phyloP scores from a whole-genome alignment of 2,888 invertebrate species.

The Siphlonurus alternatus region DNA sequence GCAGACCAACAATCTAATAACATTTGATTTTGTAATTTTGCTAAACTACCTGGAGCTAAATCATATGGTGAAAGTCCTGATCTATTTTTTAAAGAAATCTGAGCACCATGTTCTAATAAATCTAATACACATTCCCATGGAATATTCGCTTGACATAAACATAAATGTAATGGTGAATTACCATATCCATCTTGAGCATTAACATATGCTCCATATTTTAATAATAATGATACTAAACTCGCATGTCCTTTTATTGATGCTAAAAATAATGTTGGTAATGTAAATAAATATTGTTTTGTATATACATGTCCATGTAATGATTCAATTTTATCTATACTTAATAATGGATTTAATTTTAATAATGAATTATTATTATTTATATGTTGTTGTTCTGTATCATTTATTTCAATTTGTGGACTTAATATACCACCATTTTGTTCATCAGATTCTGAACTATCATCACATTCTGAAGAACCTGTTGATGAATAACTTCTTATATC shows the following conservation, averaged over 20 bases:
- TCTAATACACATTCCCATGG: slow-evolving; percentile 33
- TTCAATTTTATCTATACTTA: slow-evolving; percentile 19
- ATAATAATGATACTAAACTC: slow-evolving; percentile 32
- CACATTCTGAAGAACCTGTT: not conserved
- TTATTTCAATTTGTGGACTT: not conserved
- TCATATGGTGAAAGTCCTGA: slow-evolving; percentile 32
- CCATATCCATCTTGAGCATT: slow-evolving; percentile 34
- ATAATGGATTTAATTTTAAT: slow-evolving; percentile 19
- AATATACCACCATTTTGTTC: not conserved
- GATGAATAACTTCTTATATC: not conserved
- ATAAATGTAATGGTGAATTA: slow-evolving; percentile 37
- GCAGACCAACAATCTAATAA: slow-evolving; percentile 26
- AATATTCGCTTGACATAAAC: slow-evolving; percentile 14
- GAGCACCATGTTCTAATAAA: slow-evolving; percentile 32
- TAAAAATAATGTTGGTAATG: slow-evolving; percentile 37
- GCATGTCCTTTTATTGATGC: slow-evolving; percentile 35
- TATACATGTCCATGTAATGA: slow-evolving; percentile 25
- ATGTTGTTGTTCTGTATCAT: not conserved
- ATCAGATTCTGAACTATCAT: not conserved
- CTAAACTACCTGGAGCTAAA: slow-evolving; percentile 28
- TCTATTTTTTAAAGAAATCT: slow-evolving; percentile 28
- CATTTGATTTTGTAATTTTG: slow-evolving; percentile 31
- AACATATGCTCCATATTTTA: slow-evolving; percentile 34
- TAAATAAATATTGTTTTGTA: slow-evolving; percentile 32
- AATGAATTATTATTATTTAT: slow-evolving; percentile 11